phyloP scores from a whole-genome alignment of 2,888 invertebrate genomes.

The Phymatocera aterrima region DNA sequence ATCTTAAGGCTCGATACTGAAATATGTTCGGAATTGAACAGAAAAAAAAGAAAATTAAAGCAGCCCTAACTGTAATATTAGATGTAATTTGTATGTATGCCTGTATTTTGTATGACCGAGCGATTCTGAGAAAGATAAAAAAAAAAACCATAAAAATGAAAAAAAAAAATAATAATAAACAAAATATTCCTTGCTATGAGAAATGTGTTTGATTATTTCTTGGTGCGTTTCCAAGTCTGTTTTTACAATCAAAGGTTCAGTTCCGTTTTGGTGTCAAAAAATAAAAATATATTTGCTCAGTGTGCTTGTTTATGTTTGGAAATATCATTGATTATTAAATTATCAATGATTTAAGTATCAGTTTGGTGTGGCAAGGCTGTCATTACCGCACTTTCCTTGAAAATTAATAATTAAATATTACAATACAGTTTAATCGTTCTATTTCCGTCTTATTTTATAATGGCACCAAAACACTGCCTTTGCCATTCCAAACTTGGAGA shows the following conservation, averaged over 20 bases:
- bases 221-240: conserved; percentile 75
- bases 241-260: conserved; percentile 75
- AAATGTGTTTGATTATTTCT: conserved; percentile 71
- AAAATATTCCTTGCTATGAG: conserved; percentile 72
- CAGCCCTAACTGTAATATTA: conserved; percentile 44
- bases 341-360: conserved; percentile 61
- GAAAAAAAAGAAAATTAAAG: conserved; percentile 6
- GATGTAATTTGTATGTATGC: conserved; percentile 66
- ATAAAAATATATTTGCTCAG: conserved; percentile 71
- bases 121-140: conserved; percentile 65
- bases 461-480: conserved; percentile 83
- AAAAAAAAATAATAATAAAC: conserved; percentile 61
- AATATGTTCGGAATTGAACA: background rate
- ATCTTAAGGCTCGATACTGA: conserved; percentile 37
- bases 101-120: conserved; percentile 73
- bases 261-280: conserved; percentile 79
- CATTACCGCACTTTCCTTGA: conserved; percentile 72
- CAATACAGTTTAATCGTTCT: conserved; percentile 2
- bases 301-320: conserved; percentile 75
- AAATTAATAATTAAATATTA: background rate
- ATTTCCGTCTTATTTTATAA: conserved; percentile 56
- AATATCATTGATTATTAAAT: conserved; percentile 48
- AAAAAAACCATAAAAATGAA: conserved; percentile 50
- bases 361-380: conserved; percentile 77
- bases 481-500: conserved; percentile 85